Percentiles rank a stretch among this genome's conserved stretches.
phyloP scores from a whole-genome alignment of 2,888 invertebrate genomes.

The Sepiola atlantica region DNA sequence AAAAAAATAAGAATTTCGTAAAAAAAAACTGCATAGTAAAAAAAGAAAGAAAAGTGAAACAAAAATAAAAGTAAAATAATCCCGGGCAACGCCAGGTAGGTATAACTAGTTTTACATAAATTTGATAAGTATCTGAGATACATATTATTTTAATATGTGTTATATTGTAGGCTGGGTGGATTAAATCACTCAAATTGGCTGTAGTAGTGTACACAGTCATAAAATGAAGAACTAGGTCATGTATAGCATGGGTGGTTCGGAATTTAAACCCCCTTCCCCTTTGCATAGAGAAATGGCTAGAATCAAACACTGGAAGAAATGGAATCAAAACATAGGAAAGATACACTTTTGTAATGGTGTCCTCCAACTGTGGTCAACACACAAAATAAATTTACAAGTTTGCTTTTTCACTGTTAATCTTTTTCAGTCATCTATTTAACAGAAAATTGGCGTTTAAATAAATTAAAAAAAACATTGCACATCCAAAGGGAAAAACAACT shows the following conservation, averaged over 20 bases:
- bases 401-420: background rate
- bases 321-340: background rate
- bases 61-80: too few species aligned
- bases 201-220: background rate
- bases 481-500: background rate
- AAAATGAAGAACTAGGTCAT: background rate
- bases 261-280: background rate
- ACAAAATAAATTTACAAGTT: background rate
- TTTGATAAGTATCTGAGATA: background rate
- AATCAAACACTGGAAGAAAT: background rate
- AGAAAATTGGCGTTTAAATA: too few species aligned
- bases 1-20: too few species aligned
- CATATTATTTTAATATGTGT: background rate
- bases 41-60: too few species aligned
- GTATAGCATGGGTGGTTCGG: background rate
- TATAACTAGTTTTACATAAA: background rate
- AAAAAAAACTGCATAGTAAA: too few species aligned
- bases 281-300: background rate
- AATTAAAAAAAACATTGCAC: background rate
- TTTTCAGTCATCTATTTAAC: background rate
- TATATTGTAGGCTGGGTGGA: background rate
- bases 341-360: background rate
- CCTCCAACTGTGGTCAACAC: background rate
- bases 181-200: background rate
- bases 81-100: too few species aligned